phyloP scores from a whole-genome alignment of 2,797 vertebrate genomes.

The Lutjanus argentimaculatus region DNA sequence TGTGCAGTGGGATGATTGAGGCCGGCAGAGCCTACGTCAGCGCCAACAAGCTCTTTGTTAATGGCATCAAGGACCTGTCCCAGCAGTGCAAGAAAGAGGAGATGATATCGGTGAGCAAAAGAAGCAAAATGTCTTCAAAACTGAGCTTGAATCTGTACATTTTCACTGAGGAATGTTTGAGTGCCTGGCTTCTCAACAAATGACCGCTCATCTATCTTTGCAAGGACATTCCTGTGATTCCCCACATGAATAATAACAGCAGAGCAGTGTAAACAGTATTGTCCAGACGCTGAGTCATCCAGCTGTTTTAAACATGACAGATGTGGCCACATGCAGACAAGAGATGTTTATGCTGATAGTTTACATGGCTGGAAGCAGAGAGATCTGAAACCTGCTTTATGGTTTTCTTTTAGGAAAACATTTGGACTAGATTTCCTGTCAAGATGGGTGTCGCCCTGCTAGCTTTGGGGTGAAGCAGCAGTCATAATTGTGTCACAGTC shows the following conservation, averaged over 20 bases:
- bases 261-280: slow-evolving; percentile 49
- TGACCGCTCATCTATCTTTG: slow-evolving; percentile 28
- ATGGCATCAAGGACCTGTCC: slow-evolving; percentile 94
- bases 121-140: not conserved
- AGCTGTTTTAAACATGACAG: slow-evolving; percentile 57
- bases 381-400: slow-evolving; percentile 53
- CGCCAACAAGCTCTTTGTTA: slow-evolving; percentile 97
- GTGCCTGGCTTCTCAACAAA: slow-evolving; percentile 15
- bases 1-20: slow-evolving; percentile 97
- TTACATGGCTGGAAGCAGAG: slow-evolving; percentile 49
- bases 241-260: slow-evolving; percentile 51
- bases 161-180: slow-evolving; percentile 4
- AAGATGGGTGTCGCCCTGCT: not conserved
- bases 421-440: slow-evolving; percentile 45
- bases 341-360: slow-evolving; percentile 57
- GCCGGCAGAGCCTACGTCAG: slow-evolving; percentile 93
- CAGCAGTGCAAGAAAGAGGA: slow-evolving; percentile 96
- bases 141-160: not conserved
- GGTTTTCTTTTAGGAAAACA: slow-evolving; percentile 51
- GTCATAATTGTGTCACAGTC: not conserved
- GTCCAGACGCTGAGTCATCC: slow-evolving; percentile 53
- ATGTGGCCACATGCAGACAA: slow-evolving; percentile 38
- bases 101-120: slow-evolving; percentile 92
- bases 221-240: slow-evolving; percentile 62
- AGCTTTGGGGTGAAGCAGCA: not conserved